Conservation (phyloP, 2,797 vertebrate species). For the Picus viridis region DNA sequence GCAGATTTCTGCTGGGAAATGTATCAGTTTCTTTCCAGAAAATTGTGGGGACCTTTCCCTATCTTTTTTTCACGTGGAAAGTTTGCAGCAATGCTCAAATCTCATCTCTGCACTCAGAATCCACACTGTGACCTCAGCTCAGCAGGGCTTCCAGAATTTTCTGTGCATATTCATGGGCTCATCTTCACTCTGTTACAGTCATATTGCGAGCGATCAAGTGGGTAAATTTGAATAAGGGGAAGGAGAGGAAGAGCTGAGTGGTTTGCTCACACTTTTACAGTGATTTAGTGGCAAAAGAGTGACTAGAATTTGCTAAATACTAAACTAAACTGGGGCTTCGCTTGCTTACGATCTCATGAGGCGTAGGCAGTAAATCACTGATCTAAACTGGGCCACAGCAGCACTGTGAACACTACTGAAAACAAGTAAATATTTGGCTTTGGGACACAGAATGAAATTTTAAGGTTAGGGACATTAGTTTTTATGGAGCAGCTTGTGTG, state of each 20-base stretch:
- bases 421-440: not conserved
- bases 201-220: not conserved
- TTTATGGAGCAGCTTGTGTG: not conserved
- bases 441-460: not conserved
- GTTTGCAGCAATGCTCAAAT: not conserved
- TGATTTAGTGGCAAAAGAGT: slow-evolving; percentile 39
- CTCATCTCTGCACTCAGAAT: not conserved
- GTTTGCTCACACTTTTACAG: not conserved
- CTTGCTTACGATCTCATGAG: not conserved
- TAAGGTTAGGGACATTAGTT: not conserved
- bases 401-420: not conserved
- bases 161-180: not conserved
- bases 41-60: not conserved
- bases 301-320: not conserved
- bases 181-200: slow-evolving; percentile 4
- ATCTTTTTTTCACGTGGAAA: not conserved
- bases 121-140: not conserved
- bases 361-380: not conserved
- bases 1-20: not conserved
- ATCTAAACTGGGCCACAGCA: not conserved
- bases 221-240: slow-evolving; percentile 53
- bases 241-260: slow-evolving; percentile 30
- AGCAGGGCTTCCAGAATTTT: slow-evolving; percentile 36
- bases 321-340: not conserved
- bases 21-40: not conserved